Conservation (phyloP, 2,888 invertebrate genomes). For the Sminthurinus aureus region DNA sequence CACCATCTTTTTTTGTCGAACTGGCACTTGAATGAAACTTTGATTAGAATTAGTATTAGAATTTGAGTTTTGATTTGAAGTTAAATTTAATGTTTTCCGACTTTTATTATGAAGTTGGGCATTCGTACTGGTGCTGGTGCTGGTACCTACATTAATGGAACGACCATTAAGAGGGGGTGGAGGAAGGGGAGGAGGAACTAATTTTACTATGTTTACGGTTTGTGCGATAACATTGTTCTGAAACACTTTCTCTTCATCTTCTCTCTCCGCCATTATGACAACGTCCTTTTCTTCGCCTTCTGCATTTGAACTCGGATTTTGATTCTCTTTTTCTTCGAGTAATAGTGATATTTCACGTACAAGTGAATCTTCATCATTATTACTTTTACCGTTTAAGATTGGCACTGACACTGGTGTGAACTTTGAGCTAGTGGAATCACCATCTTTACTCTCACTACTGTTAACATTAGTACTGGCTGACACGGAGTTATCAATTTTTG, state of each 20-base stretch:
- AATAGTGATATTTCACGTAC: too few relatives aligned
- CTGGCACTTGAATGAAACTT: background rate
- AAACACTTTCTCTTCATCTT: conserved; percentile 26
- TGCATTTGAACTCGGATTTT: background rate
- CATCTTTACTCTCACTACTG: too few relatives aligned
- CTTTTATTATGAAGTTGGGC: too few relatives aligned
- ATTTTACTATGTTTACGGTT: background rate
- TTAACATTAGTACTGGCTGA: too few relatives aligned
- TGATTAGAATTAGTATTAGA: conserved; percentile 4
- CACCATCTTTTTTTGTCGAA: background rate
- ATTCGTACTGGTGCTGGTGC: conserved; percentile 1
- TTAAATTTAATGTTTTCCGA: too few relatives aligned
- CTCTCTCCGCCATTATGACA: conserved; percentile 21
- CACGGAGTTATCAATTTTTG: too few relatives aligned
- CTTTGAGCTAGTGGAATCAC: too few relatives aligned
- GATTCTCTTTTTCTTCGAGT: background rate
- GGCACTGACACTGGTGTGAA: too few relatives aligned
- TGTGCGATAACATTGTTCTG: conserved; percentile 12
- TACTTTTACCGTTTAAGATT: too few relatives aligned
- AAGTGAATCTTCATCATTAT: too few relatives aligned
- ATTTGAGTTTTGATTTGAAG: background rate
- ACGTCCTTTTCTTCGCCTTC: background rate
- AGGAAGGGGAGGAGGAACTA: too few relatives aligned
- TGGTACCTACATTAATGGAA: background rate
- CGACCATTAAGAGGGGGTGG: background rate